Conservation (phyloP, 2,888 invertebrate species). For the Quadroppia sp. region DNA sequence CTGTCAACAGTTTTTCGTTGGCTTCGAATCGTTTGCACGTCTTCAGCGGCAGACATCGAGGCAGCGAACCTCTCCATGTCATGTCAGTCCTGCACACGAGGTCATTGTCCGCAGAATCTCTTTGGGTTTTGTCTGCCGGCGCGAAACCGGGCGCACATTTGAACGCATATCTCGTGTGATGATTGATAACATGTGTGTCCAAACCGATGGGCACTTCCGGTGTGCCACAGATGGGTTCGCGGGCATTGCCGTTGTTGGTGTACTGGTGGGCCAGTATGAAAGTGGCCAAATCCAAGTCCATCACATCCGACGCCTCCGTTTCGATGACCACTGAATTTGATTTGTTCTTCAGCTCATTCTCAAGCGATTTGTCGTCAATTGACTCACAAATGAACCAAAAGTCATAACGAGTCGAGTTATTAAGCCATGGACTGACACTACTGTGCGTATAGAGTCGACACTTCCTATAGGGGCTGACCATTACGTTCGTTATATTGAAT, state of each 20-base stretch:
- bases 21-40: conserved; percentile 20
- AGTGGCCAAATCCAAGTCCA: conserved; percentile 37
- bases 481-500: conserved; percentile 8
- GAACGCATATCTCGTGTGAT: conserved; percentile 38
- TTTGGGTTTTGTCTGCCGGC: not conserved
- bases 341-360: conserved; percentile 12
- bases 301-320: not conserved
- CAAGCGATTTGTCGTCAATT: not conserved
- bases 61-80: conserved; percentile 34
- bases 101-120: not conserved
- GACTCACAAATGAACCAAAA: conserved; percentile 38
- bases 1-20: conserved; percentile 22
- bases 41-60: conserved; percentile 18
- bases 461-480: conserved; percentile 32
- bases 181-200: conserved; percentile 25
- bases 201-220: conserved; percentile 37
- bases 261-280: conserved; percentile 40
- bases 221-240: conserved; percentile 33
- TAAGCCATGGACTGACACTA: conserved; percentile 33
- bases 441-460: conserved; percentile 13
- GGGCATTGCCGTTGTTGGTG: conserved; percentile 22
- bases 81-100: conserved; percentile 17
- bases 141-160: conserved; percentile 26
- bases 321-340: conserved; percentile 32
- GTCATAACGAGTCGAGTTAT: conserved; percentile 36